These are phyloP conservation scores for Drosophila algonquin DNA, from an alignment of 2,888 invertebrate species.

Conservation along the genomic window DNA sequence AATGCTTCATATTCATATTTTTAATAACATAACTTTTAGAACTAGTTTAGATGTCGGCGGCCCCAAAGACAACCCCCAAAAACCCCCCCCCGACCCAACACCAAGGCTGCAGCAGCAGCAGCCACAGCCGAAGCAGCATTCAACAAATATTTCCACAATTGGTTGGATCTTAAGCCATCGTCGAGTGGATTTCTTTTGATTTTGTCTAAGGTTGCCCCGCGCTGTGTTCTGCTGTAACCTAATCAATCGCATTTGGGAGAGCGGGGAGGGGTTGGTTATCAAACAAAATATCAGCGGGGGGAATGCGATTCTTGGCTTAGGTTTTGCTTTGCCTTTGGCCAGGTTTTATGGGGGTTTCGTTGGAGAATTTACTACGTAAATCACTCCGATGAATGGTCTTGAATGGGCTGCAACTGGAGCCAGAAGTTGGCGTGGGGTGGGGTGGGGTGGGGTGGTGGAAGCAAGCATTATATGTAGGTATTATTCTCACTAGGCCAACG, in stretches of 20 bases:
- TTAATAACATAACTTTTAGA: slow-evolving; percentile 54
- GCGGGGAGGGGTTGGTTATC: slow-evolving; percentile 44
- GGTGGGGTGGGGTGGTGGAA: neutral
- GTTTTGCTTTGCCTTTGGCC: slow-evolving; percentile 16
- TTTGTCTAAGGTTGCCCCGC: slow-evolving; percentile 26
- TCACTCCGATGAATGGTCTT: slow-evolving; percentile 28
- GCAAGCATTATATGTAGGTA: neutral
- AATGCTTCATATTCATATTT: slow-evolving; percentile 32
- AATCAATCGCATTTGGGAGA: slow-evolving; percentile 49
- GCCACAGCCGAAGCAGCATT: slow-evolving; percentile 24
- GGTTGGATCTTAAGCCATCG: slow-evolving; percentile 9
- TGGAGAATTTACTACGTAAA: slow-evolving; percentile 12
- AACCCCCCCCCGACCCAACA: neutral
- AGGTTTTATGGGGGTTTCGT: slow-evolving; percentile 12
- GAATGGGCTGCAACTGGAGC: neutral
- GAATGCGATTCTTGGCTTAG: slow-evolving; percentile 29
- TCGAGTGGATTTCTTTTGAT: slow-evolving; percentile 31
- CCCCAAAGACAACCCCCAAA: slow-evolving; percentile 3
- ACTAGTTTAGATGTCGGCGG: slow-evolving; percentile 57
- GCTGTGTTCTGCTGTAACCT: slow-evolving; percentile 55
- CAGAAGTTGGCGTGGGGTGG: neutral
- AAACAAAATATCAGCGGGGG: slow-evolving; percentile 16
- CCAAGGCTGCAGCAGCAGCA: slow-evolving; percentile 33
- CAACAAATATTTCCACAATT: slow-evolving; percentile 36
- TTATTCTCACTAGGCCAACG: neutral